phyloP scores from a whole-genome alignment of 2,113 vertebrate genomes.

The Delphinus delphis region DNA sequence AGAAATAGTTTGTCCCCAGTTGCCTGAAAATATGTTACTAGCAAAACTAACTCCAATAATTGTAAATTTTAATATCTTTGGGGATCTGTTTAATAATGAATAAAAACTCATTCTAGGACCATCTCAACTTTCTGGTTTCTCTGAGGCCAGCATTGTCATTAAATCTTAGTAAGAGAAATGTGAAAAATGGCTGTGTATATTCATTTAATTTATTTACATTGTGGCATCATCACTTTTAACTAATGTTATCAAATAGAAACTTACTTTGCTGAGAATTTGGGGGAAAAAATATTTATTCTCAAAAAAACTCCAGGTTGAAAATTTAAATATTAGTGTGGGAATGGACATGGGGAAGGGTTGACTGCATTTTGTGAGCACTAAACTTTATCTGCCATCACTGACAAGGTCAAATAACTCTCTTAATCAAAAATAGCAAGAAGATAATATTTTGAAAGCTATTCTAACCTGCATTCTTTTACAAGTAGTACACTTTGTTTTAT shows the following conservation, averaged over 20 bases:
- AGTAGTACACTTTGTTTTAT: neutral
- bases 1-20: neutral
- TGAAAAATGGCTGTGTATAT: neutral
- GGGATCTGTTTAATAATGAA: neutral
- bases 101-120: slow-evolving; percentile 3
- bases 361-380: neutral
- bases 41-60: neutral
- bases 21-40: neutral
- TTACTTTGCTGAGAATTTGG: neutral
- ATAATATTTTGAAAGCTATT: neutral
- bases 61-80: neutral
- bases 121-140: neutral
- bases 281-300: neutral
- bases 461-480: neutral
- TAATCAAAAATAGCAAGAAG: neutral
- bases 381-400: neutral
- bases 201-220: neutral
- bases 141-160: neutral
- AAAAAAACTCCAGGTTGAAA: neutral
- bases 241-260: slow-evolving; percentile 2
- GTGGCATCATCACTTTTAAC: neutral
- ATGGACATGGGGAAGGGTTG: neutral
- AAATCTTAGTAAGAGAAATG: neutral
- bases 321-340: neutral
- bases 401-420: neutral